Evolutionary conservation across 2,113 vertebrate genomes (phyloP).

Genomic region (Promerops cafer): DNA sequence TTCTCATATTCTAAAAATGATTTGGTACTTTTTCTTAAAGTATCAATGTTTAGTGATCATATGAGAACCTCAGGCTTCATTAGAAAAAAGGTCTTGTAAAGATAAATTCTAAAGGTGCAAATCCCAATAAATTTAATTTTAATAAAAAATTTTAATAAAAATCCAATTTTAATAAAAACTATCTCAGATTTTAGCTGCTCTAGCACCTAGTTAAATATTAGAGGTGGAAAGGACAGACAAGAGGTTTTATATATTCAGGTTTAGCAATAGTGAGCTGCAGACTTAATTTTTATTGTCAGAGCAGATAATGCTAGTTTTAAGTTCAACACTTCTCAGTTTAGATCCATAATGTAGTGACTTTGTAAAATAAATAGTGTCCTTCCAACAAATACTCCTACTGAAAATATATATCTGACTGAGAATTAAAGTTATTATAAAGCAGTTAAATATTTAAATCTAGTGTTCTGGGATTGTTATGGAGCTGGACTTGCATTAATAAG

Average conservation of each 20-base stretch:
- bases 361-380: not conserved
- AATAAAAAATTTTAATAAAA: not conserved
- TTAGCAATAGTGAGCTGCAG: not conserved
- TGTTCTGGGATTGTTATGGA: not conserved
- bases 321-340: not conserved
- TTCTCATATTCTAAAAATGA: not conserved
- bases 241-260: not conserved
- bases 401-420: not conserved
- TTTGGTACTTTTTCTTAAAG: not conserved
- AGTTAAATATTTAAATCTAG: not conserved
- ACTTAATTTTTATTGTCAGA: not conserved
- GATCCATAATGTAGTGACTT: not conserved
- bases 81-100: not conserved
- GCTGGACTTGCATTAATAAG: not conserved
- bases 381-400: not conserved
- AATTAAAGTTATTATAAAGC: not conserved
- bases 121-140: accelerated
- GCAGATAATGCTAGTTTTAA: not conserved
- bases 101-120: not conserved
- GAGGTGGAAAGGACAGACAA: not conserved
- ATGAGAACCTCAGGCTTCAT: not conserved
- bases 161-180: not conserved
- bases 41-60: not conserved
- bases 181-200: not conserved
- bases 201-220: not conserved